Percentiles rank a stretch among this genome's conserved stretches.
These are phyloP conservation scores for Zaprionus davidi DNA, from an alignment of 1,140 invertebrate genomes.

Conservation along the genomic window DNA sequence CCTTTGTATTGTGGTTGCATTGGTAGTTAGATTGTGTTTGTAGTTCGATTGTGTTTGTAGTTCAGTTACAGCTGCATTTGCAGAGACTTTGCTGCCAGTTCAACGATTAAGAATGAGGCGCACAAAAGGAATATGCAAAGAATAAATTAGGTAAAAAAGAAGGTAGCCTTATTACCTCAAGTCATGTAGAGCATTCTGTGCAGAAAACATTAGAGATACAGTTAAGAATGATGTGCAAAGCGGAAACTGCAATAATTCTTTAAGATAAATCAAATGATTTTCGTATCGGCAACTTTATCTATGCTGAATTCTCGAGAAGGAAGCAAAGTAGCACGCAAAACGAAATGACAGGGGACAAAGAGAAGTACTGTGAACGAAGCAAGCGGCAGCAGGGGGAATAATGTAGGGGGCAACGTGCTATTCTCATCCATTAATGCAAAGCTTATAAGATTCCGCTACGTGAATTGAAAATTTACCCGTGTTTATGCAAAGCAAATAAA, in stretches of 20 bases:
- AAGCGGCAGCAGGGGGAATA: no score
- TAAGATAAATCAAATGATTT: background rate
- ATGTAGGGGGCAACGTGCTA: background rate
- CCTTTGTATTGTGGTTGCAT: background rate
- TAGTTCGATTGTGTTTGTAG: no score
- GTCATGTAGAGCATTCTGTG: no score
- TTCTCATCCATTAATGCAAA: conserved; percentile 3
- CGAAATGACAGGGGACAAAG: background rate
- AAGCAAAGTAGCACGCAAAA: background rate
- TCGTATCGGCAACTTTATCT: background rate
- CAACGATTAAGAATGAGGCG: background rate
- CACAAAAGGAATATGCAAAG: background rate
- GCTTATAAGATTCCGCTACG: conserved; percentile 1
- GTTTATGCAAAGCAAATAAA: conserved; percentile 20
- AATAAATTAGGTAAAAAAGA: no score
- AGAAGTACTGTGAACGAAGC: background rate
- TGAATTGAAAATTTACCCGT: conserved; percentile 9
- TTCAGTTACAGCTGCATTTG: no score
- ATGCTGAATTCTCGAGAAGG: background rate
- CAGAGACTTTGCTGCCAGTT: no score
- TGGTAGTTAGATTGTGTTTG: no score
- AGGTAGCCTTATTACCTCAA: no score
- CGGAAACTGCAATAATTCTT: background rate
- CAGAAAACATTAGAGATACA: background rate
- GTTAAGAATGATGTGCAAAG: background rate